A percentile compares a stretch with the other conserved stretches of the same genome.
Conservation (phyloP, 2,797 vertebrate genomes). For the Sebastes diaconus region DNA sequence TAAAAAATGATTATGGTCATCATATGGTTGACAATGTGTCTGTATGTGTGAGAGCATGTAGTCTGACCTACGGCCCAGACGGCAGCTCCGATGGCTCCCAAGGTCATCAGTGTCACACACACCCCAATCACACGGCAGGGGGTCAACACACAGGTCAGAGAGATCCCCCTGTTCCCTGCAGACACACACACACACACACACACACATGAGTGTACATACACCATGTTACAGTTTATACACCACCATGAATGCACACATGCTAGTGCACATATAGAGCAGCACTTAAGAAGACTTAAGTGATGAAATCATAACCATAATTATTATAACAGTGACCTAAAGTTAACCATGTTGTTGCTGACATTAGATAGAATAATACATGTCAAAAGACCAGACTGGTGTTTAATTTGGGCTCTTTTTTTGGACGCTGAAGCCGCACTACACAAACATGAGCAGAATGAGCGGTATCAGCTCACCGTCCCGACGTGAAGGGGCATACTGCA, state of each 20-base stretch:
- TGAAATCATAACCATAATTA: constrained; percentile 13
- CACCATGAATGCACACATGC: not conserved
- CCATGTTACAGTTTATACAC: not conserved
- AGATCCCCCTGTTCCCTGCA: constrained; percentile 75
- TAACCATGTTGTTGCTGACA: not conserved
- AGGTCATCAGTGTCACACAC: constrained; percentile 80
- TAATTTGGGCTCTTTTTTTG: constrained; percentile 2
- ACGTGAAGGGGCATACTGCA: constrained; percentile 19
- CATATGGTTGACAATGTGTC: not conserved
- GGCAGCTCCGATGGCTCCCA: constrained; percentile 86
- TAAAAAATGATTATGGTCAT: not conserved
- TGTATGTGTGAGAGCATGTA: constrained; percentile 15
- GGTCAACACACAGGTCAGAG: constrained; percentile 82
- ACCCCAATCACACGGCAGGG: constrained; percentile 80
- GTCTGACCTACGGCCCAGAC: constrained; percentile 91
- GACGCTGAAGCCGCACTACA: not conserved
- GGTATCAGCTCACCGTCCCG: constrained; percentile 12
- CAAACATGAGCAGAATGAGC: constrained; percentile 28
- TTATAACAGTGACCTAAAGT: not conserved
- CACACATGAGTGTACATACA: not conserved
- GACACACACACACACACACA: constrained; percentile 11
- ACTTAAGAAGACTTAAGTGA: not conserved
- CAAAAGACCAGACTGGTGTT: not conserved
- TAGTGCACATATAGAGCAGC: not conserved
- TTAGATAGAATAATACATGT: not conserved